These are phyloP conservation scores for Adoxophyes honmai DNA, from an alignment of 1,140 invertebrate genomes.

Conservation along the genomic window DNA sequence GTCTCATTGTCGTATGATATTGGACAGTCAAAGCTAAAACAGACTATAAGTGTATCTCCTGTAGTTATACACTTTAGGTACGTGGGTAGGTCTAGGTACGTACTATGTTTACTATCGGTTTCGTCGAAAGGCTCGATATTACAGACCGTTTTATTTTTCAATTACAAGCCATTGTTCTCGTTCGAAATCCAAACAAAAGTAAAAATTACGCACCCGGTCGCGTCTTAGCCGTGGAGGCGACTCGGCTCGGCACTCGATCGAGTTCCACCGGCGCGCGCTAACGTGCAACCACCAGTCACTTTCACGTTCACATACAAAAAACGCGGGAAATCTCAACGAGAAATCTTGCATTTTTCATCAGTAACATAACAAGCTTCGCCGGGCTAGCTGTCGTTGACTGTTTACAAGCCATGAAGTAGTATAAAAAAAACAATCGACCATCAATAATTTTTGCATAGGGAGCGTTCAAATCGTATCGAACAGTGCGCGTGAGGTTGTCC, in stretches of 20 bases:
- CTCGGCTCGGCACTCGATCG: conserved; percentile 43
- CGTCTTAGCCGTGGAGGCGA: conserved; percentile 8
- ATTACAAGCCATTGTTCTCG: background rate
- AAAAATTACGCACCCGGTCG: conserved; percentile 20
- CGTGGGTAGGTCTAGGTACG: no score
- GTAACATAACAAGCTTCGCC: conserved; percentile 32
- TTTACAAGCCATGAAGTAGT: conserved; percentile 56
- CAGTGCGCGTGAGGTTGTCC: conserved; percentile 18
- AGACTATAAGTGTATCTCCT: no score
- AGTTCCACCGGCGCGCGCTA: conserved; percentile 43
- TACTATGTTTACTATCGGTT: no score
- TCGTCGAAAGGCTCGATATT: no score
- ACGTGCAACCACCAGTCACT: conserved; percentile 52
- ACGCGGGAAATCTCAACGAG: conserved; percentile 49
- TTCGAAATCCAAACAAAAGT: conserved; percentile 23
- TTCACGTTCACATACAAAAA: conserved; percentile 58
- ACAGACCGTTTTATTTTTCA: no score
- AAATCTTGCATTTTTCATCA: conserved; percentile 51
- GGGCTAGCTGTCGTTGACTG: conserved; percentile 21
- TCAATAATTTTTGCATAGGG: conserved; percentile 14
- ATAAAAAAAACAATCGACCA: conserved; percentile 32
- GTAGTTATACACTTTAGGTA: no score
- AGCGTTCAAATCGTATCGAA: conserved; percentile 27
- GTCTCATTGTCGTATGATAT: no score
- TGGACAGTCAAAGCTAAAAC: no score